Conservation (phyloP, 2,113 vertebrate species). For the Campylomormyrus numenius region DNA sequence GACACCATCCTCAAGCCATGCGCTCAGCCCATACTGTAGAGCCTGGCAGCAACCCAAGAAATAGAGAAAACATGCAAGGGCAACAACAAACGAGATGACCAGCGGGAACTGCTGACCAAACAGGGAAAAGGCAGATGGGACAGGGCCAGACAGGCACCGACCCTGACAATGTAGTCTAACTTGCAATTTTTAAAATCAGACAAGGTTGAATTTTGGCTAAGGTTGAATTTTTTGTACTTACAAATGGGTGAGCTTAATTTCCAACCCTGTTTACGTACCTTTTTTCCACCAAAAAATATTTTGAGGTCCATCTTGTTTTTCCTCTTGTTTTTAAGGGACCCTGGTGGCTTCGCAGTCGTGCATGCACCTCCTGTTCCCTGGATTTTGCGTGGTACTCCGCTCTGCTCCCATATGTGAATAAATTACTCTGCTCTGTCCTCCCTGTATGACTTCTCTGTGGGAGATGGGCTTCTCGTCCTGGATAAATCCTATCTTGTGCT, state of each 20-base stretch:
- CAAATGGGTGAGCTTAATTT: background rate
- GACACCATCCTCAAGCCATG: background rate
- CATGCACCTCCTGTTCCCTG: background rate
- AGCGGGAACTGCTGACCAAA: background rate
- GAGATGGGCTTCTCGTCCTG: background rate
- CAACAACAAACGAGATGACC: background rate
- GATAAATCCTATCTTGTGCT: background rate
- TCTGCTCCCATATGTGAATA: background rate
- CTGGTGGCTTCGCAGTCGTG: background rate
- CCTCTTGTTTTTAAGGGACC: background rate
- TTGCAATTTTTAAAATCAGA: background rate
- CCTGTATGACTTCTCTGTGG: background rate
- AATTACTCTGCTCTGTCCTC: background rate
- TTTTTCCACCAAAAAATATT: background rate
- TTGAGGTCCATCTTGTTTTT: background rate
- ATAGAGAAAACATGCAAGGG: background rate
- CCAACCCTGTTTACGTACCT: background rate
- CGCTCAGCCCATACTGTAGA: background rate
- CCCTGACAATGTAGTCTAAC: background rate
- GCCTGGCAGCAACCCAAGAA: background rate
- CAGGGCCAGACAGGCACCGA: background rate
- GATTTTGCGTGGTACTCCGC: background rate
- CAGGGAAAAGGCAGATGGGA: background rate
- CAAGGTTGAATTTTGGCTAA: background rate
- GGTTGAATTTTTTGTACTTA: background rate